Evolutionary conservation across 2,888 invertebrate genomes (phyloP).

Genomic region (Digitonthophagus gazella): DNA sequence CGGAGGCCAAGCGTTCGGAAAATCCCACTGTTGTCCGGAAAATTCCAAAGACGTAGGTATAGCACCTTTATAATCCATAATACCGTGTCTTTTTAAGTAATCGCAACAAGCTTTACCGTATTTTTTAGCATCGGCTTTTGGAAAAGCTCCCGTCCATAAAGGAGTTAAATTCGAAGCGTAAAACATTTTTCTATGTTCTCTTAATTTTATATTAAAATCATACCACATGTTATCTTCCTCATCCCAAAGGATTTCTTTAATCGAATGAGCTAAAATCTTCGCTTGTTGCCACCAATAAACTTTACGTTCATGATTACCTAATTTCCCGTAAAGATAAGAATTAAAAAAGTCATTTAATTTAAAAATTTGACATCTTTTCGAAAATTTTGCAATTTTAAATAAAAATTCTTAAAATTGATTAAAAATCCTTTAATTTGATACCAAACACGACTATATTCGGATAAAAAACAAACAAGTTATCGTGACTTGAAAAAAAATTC

Average conservation of each 20-base stretch:
- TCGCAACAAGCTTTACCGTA: constrained; percentile 56
- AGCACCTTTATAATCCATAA: constrained; percentile 61
- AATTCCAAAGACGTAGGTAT: constrained; percentile 65
- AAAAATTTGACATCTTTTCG: too few relatives aligned
- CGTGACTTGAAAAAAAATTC: too few relatives aligned
- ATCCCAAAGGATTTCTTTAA: constrained; percentile 73
- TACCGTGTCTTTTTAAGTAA: constrained; percentile 54
- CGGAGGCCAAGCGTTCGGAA: constrained; percentile 85
- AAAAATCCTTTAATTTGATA: too few relatives aligned
- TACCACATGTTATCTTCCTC: constrained; percentile 75
- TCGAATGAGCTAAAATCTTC: constrained; percentile 58
- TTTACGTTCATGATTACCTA: constrained; percentile 54
- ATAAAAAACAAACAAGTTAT: too few relatives aligned
- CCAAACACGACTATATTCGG: too few relatives aligned
- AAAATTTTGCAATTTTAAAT: too few relatives aligned
- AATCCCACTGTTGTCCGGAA: constrained; percentile 78
- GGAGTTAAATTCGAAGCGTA: constrained; percentile 62
- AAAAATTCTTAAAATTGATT: too few relatives aligned
- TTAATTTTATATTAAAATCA: constrained; percentile 66
- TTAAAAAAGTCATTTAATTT: too few relatives aligned
- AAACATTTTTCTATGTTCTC: constrained; percentile 55
- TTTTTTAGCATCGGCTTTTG: constrained; percentile 33
- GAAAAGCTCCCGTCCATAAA: constrained; percentile 61
- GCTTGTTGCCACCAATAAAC: constrained; percentile 56
- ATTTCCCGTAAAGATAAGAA: constrained; percentile 58